These are phyloP conservation scores for Acanthaster planci DNA, from an alignment of 35 echinoderm and acorn worm genomes.

Conservation along the genomic window DNA sequence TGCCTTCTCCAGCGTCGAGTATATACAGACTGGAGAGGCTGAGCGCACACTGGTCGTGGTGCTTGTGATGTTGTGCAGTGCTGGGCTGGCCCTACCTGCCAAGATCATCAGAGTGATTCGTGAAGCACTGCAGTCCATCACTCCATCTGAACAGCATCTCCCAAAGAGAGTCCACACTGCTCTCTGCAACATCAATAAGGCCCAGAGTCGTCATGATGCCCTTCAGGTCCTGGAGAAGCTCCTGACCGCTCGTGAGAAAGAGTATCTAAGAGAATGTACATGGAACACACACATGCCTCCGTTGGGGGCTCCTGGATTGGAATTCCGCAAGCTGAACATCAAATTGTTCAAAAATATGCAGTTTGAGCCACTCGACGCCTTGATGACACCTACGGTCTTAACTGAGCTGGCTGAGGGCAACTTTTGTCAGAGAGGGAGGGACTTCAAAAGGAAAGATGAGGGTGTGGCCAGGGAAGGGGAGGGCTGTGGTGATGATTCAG, in stretches of 20 bases:
- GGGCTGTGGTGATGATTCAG: neutral
- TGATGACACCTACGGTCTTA: neutral
- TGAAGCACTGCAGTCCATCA: neutral
- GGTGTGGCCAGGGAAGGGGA: neutral
- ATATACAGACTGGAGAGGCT: slow-evolving; percentile 55
- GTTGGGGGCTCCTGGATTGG: neutral
- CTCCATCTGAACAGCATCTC: slow-evolving; percentile 9
- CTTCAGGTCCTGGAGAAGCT: neutral
- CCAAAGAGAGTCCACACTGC: slow-evolving; percentile 37
- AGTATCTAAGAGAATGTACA: slow-evolving; percentile 23
- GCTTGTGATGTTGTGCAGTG: slow-evolving; percentile 55
- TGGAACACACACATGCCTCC: slow-evolving; percentile 18
- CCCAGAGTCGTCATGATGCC: slow-evolving; percentile 14
- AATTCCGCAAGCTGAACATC: neutral
- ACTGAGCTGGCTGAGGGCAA: neutral
- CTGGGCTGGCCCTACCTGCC: slow-evolving; percentile 9
- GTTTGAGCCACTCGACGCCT: neutral
- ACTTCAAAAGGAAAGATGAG: neutral
- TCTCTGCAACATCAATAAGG: slow-evolving; percentile 6
- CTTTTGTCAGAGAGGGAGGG: neutral
- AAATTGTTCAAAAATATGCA: neutral
- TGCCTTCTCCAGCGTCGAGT: slow-evolving; percentile 31
- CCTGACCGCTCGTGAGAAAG: slow-evolving; percentile 12
- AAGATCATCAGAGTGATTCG: neutral
- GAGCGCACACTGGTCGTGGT: slow-evolving; percentile 39